Evolutionary conservation across 2,888 invertebrate genomes (phyloP).

Genomic region (Galerucella pusilla): DNA sequence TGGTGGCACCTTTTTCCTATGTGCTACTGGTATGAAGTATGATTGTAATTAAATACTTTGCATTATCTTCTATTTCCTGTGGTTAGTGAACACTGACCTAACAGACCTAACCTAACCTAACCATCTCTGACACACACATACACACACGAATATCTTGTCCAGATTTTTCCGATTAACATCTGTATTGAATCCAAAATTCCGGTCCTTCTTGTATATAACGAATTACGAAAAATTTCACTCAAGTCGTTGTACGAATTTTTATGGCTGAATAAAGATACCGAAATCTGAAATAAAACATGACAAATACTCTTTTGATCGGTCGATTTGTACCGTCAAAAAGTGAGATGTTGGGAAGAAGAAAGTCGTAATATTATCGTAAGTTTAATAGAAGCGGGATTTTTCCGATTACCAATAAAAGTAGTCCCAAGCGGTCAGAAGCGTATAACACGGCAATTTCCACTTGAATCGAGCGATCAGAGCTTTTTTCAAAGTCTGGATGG

Average conservation of each 20-base stretch:
- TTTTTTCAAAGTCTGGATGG: constrained; percentile 57
- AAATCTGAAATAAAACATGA: constrained; percentile 29
- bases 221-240: not conserved
- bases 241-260: not conserved
- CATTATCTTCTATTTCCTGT: too few relatives aligned
- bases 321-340: constrained; percentile 32
- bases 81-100: too few relatives aligned
- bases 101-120: too few relatives aligned
- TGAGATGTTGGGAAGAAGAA: constrained; percentile 14
- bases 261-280: constrained; percentile 4
- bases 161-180: too few relatives aligned
- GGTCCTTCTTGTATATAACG: too few relatives aligned
- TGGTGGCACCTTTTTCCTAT: too few relatives aligned
- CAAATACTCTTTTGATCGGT: constrained; percentile 32
- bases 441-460: constrained; percentile 64
- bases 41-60: too few relatives aligned
- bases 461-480: constrained; percentile 61
- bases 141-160: too few relatives aligned
- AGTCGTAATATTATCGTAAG: constrained; percentile 30
- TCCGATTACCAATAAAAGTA: constrained; percentile 48
- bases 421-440: constrained; percentile 59
- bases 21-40: too few relatives aligned
- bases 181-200: too few relatives aligned
- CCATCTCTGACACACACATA: too few relatives aligned
- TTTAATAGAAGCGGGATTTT: constrained; percentile 37